Percentiles rank a stretch among this genome's conserved stretches.
These are phyloP conservation scores for Luehdorfia chinensis DNA, from an alignment of 1,140 invertebrate genomes.

Conservation along the genomic window DNA sequence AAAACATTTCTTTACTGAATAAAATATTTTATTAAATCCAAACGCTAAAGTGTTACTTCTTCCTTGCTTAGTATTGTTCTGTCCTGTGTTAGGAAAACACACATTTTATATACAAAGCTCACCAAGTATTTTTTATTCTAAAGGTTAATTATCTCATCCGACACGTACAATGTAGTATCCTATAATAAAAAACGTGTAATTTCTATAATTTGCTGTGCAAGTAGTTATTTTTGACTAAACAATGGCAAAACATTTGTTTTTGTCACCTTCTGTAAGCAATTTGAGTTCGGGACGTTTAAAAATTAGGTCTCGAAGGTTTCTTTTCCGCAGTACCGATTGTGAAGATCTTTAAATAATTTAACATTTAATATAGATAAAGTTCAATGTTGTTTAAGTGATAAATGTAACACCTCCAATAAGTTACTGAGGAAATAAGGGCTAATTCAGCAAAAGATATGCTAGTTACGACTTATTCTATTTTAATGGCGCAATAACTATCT, in stretches of 20 bases:
- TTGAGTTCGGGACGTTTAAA: too few relatives aligned
- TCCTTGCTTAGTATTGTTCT: constrained; percentile 20
- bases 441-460: too few relatives aligned
- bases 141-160: constrained; percentile 25
- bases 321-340: too few relatives aligned
- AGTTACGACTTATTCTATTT: too few relatives aligned
- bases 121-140: constrained; percentile 22
- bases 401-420: too few relatives aligned
- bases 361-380: too few relatives aligned
- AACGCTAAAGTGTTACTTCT: constrained; percentile 16
- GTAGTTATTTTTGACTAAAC: constrained; percentile 6
- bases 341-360: too few relatives aligned
- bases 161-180: constrained; percentile 19
- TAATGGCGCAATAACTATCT: too few relatives aligned
- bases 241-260: background rate
- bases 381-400: too few relatives aligned
- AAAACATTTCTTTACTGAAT: constrained; percentile 20
- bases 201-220: constrained; percentile 12
- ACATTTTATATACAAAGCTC: constrained; percentile 29
- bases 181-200: constrained; percentile 22
- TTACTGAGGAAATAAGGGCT: too few relatives aligned
- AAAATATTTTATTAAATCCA: constrained; percentile 6
- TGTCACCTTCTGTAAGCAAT: too few relatives aligned
- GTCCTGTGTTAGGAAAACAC: constrained; percentile 21
- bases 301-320: too few relatives aligned